Percentiles rank a stretch among this genome's conserved stretches.
Evolutionary conservation across 2,888 invertebrate species (phyloP).

Genomic region (Diarsia rubi): DNA sequence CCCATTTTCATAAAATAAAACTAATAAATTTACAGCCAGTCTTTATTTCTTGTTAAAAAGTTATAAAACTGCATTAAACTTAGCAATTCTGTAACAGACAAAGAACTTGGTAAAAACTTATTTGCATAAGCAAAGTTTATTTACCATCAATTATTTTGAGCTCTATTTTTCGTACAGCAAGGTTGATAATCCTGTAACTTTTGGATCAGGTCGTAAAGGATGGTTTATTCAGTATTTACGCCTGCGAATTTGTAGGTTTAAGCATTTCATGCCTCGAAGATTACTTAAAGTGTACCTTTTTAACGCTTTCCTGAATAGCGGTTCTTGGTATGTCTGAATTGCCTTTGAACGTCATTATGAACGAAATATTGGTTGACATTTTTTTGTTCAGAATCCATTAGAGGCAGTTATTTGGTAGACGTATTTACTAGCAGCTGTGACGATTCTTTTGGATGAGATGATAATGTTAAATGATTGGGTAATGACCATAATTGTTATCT

Average conservation of each 20-base stretch:
- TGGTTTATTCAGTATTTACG: conserved; percentile 50
- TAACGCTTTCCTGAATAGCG: not conserved
- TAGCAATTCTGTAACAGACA: conserved; percentile 39
- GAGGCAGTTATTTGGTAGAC: not conserved
- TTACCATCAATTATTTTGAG: not conserved
- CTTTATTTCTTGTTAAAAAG: not conserved
- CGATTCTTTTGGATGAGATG: not conserved
- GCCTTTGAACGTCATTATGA: not conserved
- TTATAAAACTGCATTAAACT: conserved; percentile 13
- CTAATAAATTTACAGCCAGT: not conserved
- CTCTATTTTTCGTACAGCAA: conserved; percentile 18
- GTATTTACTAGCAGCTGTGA: not conserved
- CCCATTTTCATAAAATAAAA: not conserved
- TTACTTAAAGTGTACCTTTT: conserved; percentile 24
- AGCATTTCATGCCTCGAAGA: conserved; percentile 36
- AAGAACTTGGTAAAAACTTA: conserved; percentile 46
- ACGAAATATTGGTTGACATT: not conserved
- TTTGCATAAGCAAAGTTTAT: conserved; percentile 37
- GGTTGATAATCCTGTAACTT: conserved; percentile 38
- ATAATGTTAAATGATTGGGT: not conserved
- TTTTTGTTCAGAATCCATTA: not conserved
- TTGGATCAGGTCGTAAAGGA: conserved; percentile 42
- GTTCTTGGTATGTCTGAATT: not conserved
- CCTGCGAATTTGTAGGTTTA: conserved; percentile 52
- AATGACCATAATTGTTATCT: not conserved